Base-by-base conservation (phyloP, 2,113 vertebrate genomes). In the Macquaria australasica region DNA sequence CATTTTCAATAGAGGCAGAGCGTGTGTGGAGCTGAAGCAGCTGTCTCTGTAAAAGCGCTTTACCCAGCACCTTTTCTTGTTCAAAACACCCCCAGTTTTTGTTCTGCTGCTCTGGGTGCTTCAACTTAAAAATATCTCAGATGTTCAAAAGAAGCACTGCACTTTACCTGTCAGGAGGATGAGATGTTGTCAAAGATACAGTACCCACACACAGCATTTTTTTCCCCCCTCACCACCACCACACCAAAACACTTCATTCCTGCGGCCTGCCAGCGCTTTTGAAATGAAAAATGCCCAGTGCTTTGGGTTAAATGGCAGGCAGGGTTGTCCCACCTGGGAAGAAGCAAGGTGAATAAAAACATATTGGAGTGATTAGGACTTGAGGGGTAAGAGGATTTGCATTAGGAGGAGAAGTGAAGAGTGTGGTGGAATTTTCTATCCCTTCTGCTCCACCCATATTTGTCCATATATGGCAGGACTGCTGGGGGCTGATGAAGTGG, bases 351-450 rank as follows among this genome's bases (percentile, higher is more conserved):
- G 83, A 81, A 80, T 82, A 75, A 79, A 89, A 79, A 75, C 58
- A 69, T 59, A 59, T 41, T 6, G 37, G 43, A 62, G 84, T 68
- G 53, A 86, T 87, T 83, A 67, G 48, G 64, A 81, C 39, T 48
- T n/a, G 69, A 48, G 15, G 37, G 55, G 77, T 25, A 25, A 71
- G 60, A 71, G 73, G 67, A 89, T 91, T 91, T 88, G 67, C 80
- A 77, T 87, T 16, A 48, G 63, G 73, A 88, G 56, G 53, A 73
- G 58, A 82, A 81, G 79, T 59, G 75, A 79, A 23, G 23, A 59
- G 68, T 85, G 84, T 89, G 84, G 87, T 87, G 82, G 89, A 93
- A 89, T 90, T 89, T 83, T 71, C 80, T 70, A 67, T 72, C 71
- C 53, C 63, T 31, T 51, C 45, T 71, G 15, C 68, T 59, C 84